phyloP scores from a whole-genome alignment of 2,888 invertebrate genomes.

The Eupithecia inturbata region DNA sequence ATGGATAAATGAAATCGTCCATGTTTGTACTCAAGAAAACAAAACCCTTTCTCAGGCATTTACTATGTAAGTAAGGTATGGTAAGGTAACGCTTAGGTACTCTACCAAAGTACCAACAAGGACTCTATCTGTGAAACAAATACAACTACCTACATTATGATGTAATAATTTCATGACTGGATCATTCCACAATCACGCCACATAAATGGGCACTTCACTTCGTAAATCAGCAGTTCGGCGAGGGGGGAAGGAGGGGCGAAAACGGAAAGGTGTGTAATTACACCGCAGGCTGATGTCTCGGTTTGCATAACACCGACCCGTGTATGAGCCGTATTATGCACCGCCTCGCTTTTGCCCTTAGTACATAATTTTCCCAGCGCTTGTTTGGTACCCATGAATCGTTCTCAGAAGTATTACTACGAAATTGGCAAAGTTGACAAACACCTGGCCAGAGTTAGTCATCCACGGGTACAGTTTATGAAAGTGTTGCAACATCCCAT shows the following conservation, averaged over 20 bases:
- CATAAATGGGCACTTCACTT: slow-evolving; percentile 34
- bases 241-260: slow-evolving; percentile 39
- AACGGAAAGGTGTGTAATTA: slow-evolving; percentile 70
- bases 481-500: slow-evolving; percentile 13
- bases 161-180: slow-evolving; percentile 16
- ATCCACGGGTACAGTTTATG: slow-evolving; percentile 28
- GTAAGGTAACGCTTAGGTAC: too few relatives aligned
- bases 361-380: slow-evolving; percentile 46
- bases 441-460: slow-evolving; percentile 56
- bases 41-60: not conserved
- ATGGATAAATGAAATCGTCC: too few relatives aligned
- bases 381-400: slow-evolving; percentile 36
- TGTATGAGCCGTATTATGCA: slow-evolving; percentile 49
- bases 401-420: slow-evolving; percentile 57
- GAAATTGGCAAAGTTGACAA: slow-evolving; percentile 57
- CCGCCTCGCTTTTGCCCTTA: slow-evolving; percentile 47
- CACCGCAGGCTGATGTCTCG: slow-evolving; percentile 57
- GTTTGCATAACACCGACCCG: slow-evolving; percentile 64
- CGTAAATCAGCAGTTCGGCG: slow-evolving; percentile 42
- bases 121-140: not conserved
- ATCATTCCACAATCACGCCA: slow-evolving; percentile 44
- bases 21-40: too few relatives aligned
- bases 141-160: not conserved
- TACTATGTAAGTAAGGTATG: too few relatives aligned
- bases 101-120: not conserved